These are phyloP conservation scores for Rhincodon typus DNA, from an alignment of 2,797 vertebrate genomes.

Conservation along the genomic window DNA sequence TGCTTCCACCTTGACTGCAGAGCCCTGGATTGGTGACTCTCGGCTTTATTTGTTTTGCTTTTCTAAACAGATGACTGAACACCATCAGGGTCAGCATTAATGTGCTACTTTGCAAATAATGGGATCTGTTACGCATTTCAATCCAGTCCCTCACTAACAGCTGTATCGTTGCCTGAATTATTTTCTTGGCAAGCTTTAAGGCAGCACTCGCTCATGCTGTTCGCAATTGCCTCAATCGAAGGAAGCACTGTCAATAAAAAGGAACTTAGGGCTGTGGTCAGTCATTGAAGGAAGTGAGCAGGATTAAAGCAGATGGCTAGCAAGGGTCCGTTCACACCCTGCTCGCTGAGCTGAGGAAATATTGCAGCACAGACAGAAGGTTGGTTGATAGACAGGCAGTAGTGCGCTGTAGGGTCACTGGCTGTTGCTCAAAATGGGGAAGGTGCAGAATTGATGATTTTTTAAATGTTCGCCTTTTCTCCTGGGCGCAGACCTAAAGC, in stretches of 20 bases:
- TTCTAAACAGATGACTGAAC: not conserved
- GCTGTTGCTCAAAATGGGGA: not conserved
- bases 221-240: not conserved
- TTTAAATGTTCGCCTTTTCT: not conserved
- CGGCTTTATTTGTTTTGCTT: not conserved
- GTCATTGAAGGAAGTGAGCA: not conserved
- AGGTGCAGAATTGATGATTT: not conserved
- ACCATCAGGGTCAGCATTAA: slow-evolving; percentile 16
- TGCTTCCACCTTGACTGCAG: not conserved
- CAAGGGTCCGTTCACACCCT: not conserved
- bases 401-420: not conserved
- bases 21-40: not conserved
- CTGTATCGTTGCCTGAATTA: not conserved
- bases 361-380: not conserved
- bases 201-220: not conserved
- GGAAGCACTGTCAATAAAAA: not conserved
- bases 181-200: not conserved
- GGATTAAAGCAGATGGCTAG: not conserved
- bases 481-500: not conserved
- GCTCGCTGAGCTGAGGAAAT: not conserved
- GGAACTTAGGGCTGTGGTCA: not conserved
- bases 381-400: not conserved
- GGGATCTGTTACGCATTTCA: not conserved
- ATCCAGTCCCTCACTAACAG: not conserved
- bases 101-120: not conserved